Base-by-base conservation (phyloP, 2,888 invertebrate genomes). In the Mythimna vitellina region DNA sequence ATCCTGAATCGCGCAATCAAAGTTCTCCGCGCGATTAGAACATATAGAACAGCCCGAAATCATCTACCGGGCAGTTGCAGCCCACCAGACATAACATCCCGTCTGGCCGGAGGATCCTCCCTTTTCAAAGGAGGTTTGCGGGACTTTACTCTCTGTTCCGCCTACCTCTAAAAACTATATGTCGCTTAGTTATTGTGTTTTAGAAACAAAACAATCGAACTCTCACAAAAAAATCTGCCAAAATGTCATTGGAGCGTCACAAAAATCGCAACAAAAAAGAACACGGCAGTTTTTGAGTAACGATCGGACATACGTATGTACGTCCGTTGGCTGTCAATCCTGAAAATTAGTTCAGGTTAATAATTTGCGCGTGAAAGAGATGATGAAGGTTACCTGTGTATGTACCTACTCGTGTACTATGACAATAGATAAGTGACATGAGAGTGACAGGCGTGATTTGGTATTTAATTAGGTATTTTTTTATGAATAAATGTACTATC, bases 251-350 rank as follows among this genome's bases (percentile, higher is more conserved):
- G 25, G 4, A 20, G 17, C 42, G 29, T 49, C 38, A 70, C 65
- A 51, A 51, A 61, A 51, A 29, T 12, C 20, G 38, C 42, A 54
- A 76, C 66, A 65, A 65, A 57, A 29, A 60, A 73, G 20, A 29
- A 64, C 32, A 38, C 53, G 57, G 49, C 57, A 17, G n/a, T 61
- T 73, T 81, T 56, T 69, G 68, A 73, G 54, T 56, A 57, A 64
- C 51, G 20, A 25, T 58, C 38, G 8, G 54, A 66, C 65, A 49
- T 65, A 60, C 42, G 25, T 54, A 68, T 29, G 61, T 12, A 69
- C 42, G 65, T 72, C 73, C 53, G 49, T 73, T 73, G 10, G 35
- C 68, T 66, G 68, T 73, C 83, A 82, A 74, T 70, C 32, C n/a
- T 51, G n/a, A 56, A 49, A 70, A 80, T 70, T 73, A 0, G 80